A percentile compares a stretch with the other conserved stretches of the same genome.
phyloP scores from a whole-genome alignment of 2,797 vertebrate genomes.

The Spinibarbus caldwelli region DNA sequence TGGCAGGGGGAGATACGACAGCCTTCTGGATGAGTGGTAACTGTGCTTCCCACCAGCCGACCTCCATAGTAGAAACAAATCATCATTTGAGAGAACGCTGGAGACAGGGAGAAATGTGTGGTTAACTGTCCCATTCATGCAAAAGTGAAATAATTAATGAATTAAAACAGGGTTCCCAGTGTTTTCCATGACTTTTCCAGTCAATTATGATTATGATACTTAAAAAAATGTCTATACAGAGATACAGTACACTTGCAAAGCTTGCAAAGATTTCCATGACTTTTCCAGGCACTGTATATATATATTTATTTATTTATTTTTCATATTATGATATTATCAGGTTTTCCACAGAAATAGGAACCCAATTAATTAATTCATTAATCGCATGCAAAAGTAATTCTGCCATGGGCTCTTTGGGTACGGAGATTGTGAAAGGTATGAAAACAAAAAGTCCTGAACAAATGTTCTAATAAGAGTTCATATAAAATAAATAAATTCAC shows the following conservation, averaged over 20 bases:
- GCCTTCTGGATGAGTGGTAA: slow-evolving; percentile 85
- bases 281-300: too few relatives aligned
- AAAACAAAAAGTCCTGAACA: background rate
- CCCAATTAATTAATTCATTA: too few relatives aligned
- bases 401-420: background rate
- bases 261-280: too few relatives aligned
- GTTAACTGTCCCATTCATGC: background rate
- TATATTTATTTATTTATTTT: too few relatives aligned
- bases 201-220: too few relatives aligned
- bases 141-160: background rate
- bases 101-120: background rate
- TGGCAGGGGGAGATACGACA: slow-evolving; percentile 88
- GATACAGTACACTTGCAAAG: too few relatives aligned
- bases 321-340: too few relatives aligned
- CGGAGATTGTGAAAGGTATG: too few relatives aligned
- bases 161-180: background rate
- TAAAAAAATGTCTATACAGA: too few relatives aligned
- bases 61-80: slow-evolving; percentile 95
- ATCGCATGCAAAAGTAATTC: background rate
- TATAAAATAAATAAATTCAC: slow-evolving; percentile 3
- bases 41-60: slow-evolving; percentile 82
- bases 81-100: slow-evolving; percentile 92
- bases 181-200: background rate
- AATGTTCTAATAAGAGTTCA: background rate
- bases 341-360: too few relatives aligned